A percentile compares a stretch with the other conserved stretches of the same genome.
Conservation (phyloP, 2,113 vertebrate genomes). For the Tor tambroides region DNA sequence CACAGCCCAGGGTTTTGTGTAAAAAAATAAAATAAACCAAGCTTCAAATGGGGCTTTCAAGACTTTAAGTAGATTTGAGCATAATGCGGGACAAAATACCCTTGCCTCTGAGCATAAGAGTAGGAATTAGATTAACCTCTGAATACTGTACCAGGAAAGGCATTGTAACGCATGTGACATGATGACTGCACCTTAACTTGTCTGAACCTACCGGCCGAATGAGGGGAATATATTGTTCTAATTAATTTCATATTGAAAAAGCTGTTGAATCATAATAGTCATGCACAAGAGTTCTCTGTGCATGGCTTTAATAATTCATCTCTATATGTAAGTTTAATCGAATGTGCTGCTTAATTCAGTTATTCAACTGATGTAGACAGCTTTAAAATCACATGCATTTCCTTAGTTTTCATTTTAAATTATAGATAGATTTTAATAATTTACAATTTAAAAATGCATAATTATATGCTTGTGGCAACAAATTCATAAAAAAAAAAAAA, state of each 20-base stretch:
- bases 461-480: slow-evolving; percentile 63
- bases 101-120: slow-evolving; percentile 31
- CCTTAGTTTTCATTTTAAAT: slow-evolving; percentile 66
- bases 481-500: slow-evolving; percentile 44
- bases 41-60: slow-evolving; percentile 34
- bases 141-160: slow-evolving; percentile 33
- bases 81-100: slow-evolving; percentile 39
- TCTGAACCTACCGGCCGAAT: slow-evolving; percentile 26
- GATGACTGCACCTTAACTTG: slow-evolving; percentile 28
- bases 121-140: slow-evolving; percentile 41
- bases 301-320: slow-evolving; percentile 55
- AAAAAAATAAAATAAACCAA: slow-evolving; percentile 11
- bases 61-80: slow-evolving; percentile 41
- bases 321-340: slow-evolving; percentile 61
- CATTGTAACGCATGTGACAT: not conserved
- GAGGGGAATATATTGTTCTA: slow-evolving; percentile 39
- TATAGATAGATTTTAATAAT: slow-evolving; percentile 73
- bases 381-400: slow-evolving; percentile 57
- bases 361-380: slow-evolving; percentile 59
- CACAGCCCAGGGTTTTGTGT: not conserved
- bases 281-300: slow-evolving; percentile 26
- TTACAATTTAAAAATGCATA: slow-evolving; percentile 65
- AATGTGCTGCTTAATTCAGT: slow-evolving; percentile 56
- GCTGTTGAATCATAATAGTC: slow-evolving; percentile 42
- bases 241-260: slow-evolving; percentile 42